A percentile compares a stretch with the other conserved stretches of the same genome.
phyloP scores from a whole-genome alignment of 2,888 invertebrate genomes.

The Leptinotarsa haldemani region DNA sequence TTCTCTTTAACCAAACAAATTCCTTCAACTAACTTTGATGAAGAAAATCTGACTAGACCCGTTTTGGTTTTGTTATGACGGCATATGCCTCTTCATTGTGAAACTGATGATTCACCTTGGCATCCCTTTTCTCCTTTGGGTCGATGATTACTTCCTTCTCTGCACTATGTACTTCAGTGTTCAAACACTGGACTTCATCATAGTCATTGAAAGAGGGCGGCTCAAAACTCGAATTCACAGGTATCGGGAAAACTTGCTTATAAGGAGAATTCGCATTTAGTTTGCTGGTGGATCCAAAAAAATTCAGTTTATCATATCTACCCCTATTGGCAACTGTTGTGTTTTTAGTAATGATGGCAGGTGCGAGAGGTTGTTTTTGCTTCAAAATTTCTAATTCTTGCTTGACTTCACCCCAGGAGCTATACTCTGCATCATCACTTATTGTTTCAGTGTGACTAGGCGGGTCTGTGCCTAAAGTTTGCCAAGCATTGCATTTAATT shows the following conservation, averaged over 20 bases:
- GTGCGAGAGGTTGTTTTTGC: slow-evolving; percentile 61
- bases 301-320: slow-evolving; percentile 83
- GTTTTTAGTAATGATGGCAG: slow-evolving; percentile 68
- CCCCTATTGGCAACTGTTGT: slow-evolving; percentile 58
- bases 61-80: slow-evolving; percentile 86
- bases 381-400: slow-evolving; percentile 57
- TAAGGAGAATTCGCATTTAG: slow-evolving; percentile 74
- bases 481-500: slow-evolving; percentile 83
- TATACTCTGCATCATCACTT: slow-evolving; percentile 59
- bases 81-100: slow-evolving; percentile 85
- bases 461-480: slow-evolving; percentile 80
- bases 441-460: slow-evolving; percentile 77
- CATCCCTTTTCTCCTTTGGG: slow-evolving; percentile 52
- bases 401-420: slow-evolving; percentile 64
- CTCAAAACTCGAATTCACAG: slow-evolving; percentile 41
- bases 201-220: slow-evolving; percentile 75
- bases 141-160: not conserved
- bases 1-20: not conserved
- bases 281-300: slow-evolving; percentile 82
- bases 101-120: slow-evolving; percentile 73
- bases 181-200: slow-evolving; percentile 70
- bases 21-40: not conserved
- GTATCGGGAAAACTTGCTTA: slow-evolving; percentile 73
- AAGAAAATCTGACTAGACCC: slow-evolving; percentile 71
- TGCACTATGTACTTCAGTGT: not conserved